A percentile compares a stretch with the other conserved stretches of the same genome.
Conservation (phyloP, 1,140 invertebrate genomes). For the Drosophila nigromelanica region DNA sequence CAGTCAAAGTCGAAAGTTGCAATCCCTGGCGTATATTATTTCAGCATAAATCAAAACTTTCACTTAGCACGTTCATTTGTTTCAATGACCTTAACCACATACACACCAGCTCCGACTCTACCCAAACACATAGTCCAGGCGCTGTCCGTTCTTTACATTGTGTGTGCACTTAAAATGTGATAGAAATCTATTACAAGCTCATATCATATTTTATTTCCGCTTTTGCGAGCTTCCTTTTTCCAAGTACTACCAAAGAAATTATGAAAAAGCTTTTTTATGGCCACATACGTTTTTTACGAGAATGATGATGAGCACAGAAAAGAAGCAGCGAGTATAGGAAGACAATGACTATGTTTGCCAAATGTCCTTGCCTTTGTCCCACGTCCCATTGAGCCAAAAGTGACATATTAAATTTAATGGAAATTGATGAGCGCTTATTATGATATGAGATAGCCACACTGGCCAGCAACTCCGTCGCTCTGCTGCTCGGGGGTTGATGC, state of each 20-base stretch:
- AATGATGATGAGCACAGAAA: slow-evolving; percentile 54
- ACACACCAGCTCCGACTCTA: background rate
- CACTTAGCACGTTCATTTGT: slow-evolving; percentile 82
- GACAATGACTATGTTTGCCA: slow-evolving; percentile 24
- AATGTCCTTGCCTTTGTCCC: slow-evolving; percentile 33
- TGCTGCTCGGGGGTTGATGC: slow-evolving; percentile 26
- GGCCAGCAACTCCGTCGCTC: slow-evolving; percentile 5
- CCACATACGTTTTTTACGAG: slow-evolving; percentile 67
- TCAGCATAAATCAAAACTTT: slow-evolving; percentile 81
- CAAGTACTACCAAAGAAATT: slow-evolving; percentile 54
- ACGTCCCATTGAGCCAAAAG: slow-evolving; percentile 61
- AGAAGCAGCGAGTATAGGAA: slow-evolving; percentile 4
- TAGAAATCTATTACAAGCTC: slow-evolving; percentile 82
- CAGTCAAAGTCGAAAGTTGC: slow-evolving; percentile 28
- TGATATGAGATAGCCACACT: slow-evolving; percentile 76
- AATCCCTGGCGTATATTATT: slow-evolving; percentile 77
- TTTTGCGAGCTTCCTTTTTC: slow-evolving; percentile 41
- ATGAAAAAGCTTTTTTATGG: slow-evolving; percentile 82
- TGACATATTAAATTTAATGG: slow-evolving; percentile 83
- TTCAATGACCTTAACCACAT: slow-evolving; percentile 60
- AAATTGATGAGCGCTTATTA: slow-evolving; percentile 82
- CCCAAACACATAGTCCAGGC: background rate
- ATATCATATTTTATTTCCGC: slow-evolving; percentile 81
- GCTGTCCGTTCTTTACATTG: slow-evolving; percentile 12
- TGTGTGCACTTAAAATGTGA: slow-evolving; percentile 63